Base-by-base conservation (phyloP, 1,140 invertebrate species). In the Delia radicum region DNA sequence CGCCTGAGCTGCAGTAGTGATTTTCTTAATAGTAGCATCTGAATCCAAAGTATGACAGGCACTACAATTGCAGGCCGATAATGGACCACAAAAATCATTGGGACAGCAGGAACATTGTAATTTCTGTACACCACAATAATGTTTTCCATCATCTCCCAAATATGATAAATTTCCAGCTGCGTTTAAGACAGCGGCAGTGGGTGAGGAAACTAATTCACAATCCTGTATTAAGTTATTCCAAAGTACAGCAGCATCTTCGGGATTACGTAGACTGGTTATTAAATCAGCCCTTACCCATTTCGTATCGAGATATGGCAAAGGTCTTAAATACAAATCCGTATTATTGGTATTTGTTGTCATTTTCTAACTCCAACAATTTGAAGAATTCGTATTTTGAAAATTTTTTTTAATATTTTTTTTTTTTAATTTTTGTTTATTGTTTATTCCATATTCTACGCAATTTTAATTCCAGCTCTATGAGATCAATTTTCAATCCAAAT, bases 221-320 rank as follows among this genome's bases (percentile, higher is more conserved):
- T 86, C 85, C 74, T 85, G 82, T 21, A 86, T 84, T 0, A 86
- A 73, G 78, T 85, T 82, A 74, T 86, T 86, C 82, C 83, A 86
- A 7, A 86, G 76, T 12, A 85, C 77, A 7, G 85, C 80, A 15
- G 79, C 79, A 63, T 84, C 80, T 74, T 80, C 78, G 28, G 77
- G 75, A 72, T 83, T 82, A 67, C 85, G 82, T 73, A 86, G 76
- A 76, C 80, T 82, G 48, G 80, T 78, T 37, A 85, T 84, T 75
- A 86, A 80, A 84, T 86, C 85, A 61, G 84, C 84, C 33, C 85
- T 80, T 76, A 86, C 76, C 85, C 85, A 86, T 78, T 86, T 86
- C 13, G 76, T 74, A 73, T 86, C 85, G 61, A 86, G 73, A 73
- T 79, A 86, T 21, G 82, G 83, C 31, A 86, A 63, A 6, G 84